These are phyloP conservation scores for Rotaria socialis DNA, from an alignment of 2,888 invertebrate genomes.

Conservation along the genomic window DNA sequence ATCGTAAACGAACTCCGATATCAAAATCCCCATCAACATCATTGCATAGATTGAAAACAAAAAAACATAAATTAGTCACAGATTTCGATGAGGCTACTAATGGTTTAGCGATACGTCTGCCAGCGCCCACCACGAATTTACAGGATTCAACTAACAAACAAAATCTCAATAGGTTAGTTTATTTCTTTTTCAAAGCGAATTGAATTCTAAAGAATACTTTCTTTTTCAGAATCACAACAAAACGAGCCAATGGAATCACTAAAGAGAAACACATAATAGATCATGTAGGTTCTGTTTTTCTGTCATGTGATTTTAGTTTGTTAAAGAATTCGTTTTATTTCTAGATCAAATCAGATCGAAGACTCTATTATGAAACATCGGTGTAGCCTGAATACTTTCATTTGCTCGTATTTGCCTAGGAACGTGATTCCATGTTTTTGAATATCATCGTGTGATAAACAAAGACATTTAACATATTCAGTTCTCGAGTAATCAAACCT, in stretches of 20 bases:
- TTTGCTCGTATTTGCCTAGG: neutral
- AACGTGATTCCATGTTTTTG: neutral
- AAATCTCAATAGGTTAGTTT: neutral
- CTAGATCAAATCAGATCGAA: neutral
- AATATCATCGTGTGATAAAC: neutral
- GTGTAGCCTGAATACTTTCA: neutral
- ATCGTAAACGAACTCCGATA: neutral
- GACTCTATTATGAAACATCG: neutral
- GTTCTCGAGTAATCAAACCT: constrained; percentile 18
- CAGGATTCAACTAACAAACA: neutral
- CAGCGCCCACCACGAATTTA: neutral
- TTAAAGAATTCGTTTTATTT: neutral
- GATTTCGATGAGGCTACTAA: neutral
- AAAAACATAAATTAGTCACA: neutral
- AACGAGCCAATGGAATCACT: neutral
- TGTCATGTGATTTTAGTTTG: neutral
- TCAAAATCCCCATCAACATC: neutral
- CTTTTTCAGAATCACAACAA: neutral
- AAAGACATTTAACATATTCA: neutral
- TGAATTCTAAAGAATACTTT: too few species aligned
- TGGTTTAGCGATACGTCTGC: neutral
- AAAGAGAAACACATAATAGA: neutral
- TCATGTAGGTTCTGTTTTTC: neutral
- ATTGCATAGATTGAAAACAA: neutral
- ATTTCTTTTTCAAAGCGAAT: too few species aligned